Conservation (phyloP, 2,797 vertebrate genomes). For the Protosalanx chinensis region DNA sequence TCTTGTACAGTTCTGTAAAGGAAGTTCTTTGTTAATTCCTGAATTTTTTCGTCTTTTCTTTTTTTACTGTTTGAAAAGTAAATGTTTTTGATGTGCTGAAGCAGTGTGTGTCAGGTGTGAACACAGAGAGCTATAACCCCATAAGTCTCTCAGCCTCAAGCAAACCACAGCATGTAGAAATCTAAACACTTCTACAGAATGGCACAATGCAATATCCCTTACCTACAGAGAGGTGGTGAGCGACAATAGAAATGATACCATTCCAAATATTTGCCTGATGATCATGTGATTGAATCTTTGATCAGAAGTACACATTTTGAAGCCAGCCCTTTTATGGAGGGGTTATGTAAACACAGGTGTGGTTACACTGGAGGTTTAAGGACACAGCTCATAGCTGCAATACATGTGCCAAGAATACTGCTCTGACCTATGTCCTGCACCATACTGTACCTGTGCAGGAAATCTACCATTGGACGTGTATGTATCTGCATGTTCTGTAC, state of each 20-base stretch:
- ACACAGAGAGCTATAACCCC: constrained; percentile 22
- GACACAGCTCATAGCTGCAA: constrained; percentile 4
- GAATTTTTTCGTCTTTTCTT: constrained; percentile 60
- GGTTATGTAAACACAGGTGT: background rate
- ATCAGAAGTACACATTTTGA: background rate
- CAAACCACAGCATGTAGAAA: too few species aligned
- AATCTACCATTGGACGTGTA: constrained; percentile 53
- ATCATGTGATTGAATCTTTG: too few species aligned
- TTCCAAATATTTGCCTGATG: background rate
- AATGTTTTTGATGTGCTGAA: constrained; percentile 64
- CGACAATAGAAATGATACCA: background rate
- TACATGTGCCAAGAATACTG: constrained; percentile 2
- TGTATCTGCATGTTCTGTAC: constrained; percentile 24
- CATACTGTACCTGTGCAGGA: constrained; percentile 29
- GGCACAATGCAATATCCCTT: too few species aligned
- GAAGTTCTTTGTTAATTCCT: constrained; percentile 42
- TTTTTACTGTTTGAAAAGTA: constrained; percentile 64
- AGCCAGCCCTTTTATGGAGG: background rate
- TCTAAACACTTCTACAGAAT: too few species aligned
- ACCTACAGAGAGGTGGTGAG: background rate
- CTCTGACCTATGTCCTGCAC: background rate
- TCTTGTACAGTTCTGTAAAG: constrained; percentile 75
- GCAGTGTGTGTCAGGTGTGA: constrained; percentile 62
- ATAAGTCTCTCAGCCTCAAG: too few species aligned
- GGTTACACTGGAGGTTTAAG: background rate